These are phyloP conservation scores for Batillaria attramentaria DNA, from an alignment of 1,140 invertebrate species.

Conservation along the genomic window DNA sequence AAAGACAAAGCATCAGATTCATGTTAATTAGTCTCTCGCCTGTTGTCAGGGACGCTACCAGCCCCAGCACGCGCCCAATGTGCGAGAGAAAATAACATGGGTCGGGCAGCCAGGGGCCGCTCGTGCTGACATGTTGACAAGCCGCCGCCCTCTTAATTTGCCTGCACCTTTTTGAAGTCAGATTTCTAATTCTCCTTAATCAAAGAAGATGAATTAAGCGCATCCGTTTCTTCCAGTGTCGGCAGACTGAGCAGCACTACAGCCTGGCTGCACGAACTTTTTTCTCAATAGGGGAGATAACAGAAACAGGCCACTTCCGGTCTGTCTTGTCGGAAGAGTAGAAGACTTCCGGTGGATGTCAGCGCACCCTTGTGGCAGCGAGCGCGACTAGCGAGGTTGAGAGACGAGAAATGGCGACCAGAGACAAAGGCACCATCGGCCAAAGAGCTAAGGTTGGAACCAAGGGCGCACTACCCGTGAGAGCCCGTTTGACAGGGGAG, in stretches of 20 bases:
- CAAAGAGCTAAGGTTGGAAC: no score
- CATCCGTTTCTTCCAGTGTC: slow-evolving; percentile 22
- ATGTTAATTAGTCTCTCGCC: not conserved
- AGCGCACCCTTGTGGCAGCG: slow-evolving; percentile 21
- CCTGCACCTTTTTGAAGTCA: slow-evolving; percentile 9
- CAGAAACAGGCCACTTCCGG: slow-evolving; percentile 44
- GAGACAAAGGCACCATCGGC: slow-evolving; percentile 9
- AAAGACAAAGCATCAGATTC: no score
- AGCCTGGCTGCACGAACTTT: not conserved
- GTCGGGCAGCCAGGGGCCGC: not conserved
- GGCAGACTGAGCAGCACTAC: not conserved
- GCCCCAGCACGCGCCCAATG: slow-evolving; percentile 9
- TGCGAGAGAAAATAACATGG: slow-evolving; percentile 16
- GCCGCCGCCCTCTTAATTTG: slow-evolving; percentile 24
- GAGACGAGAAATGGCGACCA: not conserved
- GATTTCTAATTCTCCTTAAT: slow-evolving; percentile 19
- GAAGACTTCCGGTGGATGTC: slow-evolving; percentile 41
- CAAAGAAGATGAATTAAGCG: slow-evolving; percentile 34
- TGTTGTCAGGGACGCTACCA: slow-evolving; percentile 7
- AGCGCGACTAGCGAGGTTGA: not conserved
- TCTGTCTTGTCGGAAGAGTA: slow-evolving; percentile 30
- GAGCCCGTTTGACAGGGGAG: slow-evolving; percentile 19
- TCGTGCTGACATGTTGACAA: slow-evolving; percentile 11
- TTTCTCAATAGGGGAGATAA: slow-evolving; percentile 22
- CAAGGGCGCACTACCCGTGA: no score